Evolutionary conservation across 1,140 invertebrate genomes (phyloP).

Genomic region (Lysiphlebus fabarum): DNA sequence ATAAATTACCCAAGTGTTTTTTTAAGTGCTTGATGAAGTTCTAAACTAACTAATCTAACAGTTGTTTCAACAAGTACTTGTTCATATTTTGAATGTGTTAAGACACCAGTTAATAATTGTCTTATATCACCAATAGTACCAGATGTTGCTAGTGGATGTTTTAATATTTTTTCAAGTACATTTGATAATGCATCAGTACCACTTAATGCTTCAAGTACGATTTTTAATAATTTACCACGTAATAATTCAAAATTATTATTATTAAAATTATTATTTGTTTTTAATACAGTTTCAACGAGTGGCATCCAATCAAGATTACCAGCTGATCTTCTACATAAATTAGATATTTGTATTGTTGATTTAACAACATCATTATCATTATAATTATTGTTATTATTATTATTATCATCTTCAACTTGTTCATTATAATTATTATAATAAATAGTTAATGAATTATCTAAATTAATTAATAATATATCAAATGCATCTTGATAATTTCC

Average conservation of each 20-base stretch:
- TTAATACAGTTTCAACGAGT: conserved; percentile 45
- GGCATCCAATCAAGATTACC: conserved; percentile 52
- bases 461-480: conserved; percentile 42
- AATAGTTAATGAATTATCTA: conserved; percentile 38
- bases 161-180: conserved; percentile 50
- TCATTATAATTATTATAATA: conserved; percentile 33
- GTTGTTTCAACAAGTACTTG: conserved; percentile 52
- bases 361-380: conserved; percentile 39
- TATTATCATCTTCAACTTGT: conserved; percentile 34
- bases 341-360: conserved; percentile 40
- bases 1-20: conserved; percentile 42
- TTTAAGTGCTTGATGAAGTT: conserved; percentile 49
- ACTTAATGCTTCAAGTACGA: conserved; percentile 48
- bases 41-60: conserved; percentile 48
- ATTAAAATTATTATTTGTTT: conserved; percentile 37
- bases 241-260: conserved; percentile 40
- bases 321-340: conserved; percentile 47
- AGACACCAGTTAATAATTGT: conserved; percentile 47
- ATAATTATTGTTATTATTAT: conserved; percentile 27
- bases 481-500: conserved; percentile 51
- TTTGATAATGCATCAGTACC: conserved; percentile 49
- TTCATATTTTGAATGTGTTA: conserved; percentile 50
- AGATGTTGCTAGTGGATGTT: conserved; percentile 50
- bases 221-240: conserved; percentile 45
- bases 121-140: conserved; percentile 53